A percentile compares a stretch with the other conserved stretches of the same genome.
Conservation (phyloP, 2,797 vertebrate genomes). For the Florisuga fusca region DNA sequence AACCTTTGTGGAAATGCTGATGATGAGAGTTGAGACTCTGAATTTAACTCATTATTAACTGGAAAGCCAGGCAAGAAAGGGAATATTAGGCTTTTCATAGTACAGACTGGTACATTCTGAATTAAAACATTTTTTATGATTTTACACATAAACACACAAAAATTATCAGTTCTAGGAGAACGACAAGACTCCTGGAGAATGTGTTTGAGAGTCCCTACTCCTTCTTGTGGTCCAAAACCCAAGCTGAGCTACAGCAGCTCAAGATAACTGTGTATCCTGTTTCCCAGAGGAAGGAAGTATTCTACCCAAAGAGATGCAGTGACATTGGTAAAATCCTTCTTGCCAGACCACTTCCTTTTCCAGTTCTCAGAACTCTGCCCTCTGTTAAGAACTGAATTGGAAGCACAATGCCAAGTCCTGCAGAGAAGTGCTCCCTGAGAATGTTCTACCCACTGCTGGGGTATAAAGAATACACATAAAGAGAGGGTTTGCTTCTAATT, state of each 20-base stretch:
- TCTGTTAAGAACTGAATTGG: not conserved
- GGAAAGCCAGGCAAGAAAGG: not conserved
- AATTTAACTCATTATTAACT: not conserved
- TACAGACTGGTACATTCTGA: not conserved
- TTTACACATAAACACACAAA: not conserved
- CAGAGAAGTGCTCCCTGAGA: not conserved
- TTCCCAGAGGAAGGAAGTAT: not conserved
- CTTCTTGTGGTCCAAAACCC: not conserved
- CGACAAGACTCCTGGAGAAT: accelerated
- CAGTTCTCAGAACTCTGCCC: not conserved
- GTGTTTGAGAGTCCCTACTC: not conserved
- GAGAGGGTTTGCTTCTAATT: not conserved
- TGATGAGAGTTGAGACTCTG: not conserved
- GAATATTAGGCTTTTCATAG: accelerated
- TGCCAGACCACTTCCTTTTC: not conserved
- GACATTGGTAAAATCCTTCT: not conserved
- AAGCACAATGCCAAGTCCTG: not conserved
- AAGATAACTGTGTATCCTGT: accelerated
- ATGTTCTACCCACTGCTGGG: not conserved
- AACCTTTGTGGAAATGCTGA: not conserved
- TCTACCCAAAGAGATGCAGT: not conserved
- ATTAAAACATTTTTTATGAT: not conserved
- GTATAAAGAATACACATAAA: accelerated
- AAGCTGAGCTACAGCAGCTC: not conserved
- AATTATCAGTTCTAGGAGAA: not conserved